Conservation (phyloP, 2,797 vertebrate species). For the Thunnus albacares region DNA sequence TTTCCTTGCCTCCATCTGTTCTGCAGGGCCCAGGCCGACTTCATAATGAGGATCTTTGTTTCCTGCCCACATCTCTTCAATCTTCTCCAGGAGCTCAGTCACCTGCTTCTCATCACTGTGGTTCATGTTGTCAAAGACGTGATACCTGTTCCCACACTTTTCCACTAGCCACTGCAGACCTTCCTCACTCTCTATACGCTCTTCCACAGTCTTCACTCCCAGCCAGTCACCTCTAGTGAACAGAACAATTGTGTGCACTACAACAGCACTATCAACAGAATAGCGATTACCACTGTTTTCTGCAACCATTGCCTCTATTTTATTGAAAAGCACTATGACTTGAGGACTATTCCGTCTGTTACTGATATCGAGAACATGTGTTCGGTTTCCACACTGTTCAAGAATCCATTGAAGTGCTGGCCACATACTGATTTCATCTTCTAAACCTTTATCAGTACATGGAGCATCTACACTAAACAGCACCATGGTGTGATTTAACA, state of each 20-base stretch:
- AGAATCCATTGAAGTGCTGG: too few relatives aligned
- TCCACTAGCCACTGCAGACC: constrained; percentile 55
- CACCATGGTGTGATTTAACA: background rate
- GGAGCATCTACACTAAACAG: too few relatives aligned
- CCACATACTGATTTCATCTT: too few relatives aligned
- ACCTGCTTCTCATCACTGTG: constrained; percentile 21
- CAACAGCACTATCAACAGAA: background rate
- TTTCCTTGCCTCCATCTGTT: constrained; percentile 25
- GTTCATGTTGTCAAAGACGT: constrained; percentile 59
- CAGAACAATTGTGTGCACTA: constrained; percentile 57
- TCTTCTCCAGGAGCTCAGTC: constrained; percentile 62
- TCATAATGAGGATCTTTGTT: constrained; percentile 42
- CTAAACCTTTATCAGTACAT: too few relatives aligned
- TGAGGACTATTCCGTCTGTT: too few relatives aligned
- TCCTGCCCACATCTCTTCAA: constrained; percentile 63
- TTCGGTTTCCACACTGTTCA: too few relatives aligned
- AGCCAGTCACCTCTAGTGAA: constrained; percentile 68
- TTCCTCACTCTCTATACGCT: constrained; percentile 61
- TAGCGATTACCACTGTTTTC: background rate
- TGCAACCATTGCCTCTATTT: too few relatives aligned
- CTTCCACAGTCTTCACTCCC: constrained; percentile 61
- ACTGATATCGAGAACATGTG: too few relatives aligned
- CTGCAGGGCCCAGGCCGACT: background rate
- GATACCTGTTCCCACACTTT: constrained; percentile 64
- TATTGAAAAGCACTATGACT: too few relatives aligned